Evolutionary conservation across 2,797 vertebrate species (phyloP).

Genomic region (Merluccius polli): DNA sequence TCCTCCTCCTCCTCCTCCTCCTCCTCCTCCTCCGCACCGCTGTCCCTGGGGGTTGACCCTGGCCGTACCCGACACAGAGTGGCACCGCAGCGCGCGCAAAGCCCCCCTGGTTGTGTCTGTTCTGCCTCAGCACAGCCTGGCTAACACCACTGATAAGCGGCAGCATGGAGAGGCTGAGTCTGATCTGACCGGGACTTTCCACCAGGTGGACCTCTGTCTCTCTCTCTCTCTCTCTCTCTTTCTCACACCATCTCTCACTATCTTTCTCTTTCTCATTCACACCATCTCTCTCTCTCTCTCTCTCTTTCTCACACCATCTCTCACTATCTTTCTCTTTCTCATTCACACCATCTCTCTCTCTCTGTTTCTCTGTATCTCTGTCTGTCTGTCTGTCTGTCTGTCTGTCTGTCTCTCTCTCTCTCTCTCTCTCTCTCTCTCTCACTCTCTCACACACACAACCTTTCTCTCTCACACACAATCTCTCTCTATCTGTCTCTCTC

Average conservation of each 20-base stretch:
- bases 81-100: conserved; percentile 34
- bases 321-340: too few relatives aligned
- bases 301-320: too few relatives aligned
- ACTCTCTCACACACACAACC: neutral
- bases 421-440: too few relatives aligned
- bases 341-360: too few relatives aligned
- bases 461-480: conserved; percentile 7
- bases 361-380: too few relatives aligned
- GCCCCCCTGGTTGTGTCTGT: conserved; percentile 59
- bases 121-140: conserved; percentile 67
- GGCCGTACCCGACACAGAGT: conserved; percentile 65
- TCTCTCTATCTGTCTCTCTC: conserved; percentile 1
- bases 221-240: too few relatives aligned
- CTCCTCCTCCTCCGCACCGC: conserved; percentile 28
- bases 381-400: too few relatives aligned
- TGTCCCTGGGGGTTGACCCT: conserved; percentile 55
- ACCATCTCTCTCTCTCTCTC: too few relatives aligned
- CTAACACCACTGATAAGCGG: conserved; percentile 63
- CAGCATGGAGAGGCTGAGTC: conserved; percentile 41
- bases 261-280: too few relatives aligned
- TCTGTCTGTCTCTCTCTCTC: too few relatives aligned
- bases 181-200: conserved; percentile 32
- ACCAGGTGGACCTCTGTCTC: conserved; percentile 44
- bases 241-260: too few relatives aligned
- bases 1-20: conserved; percentile 38